A percentile compares a stretch with the other conserved stretches of the same genome.
Evolutionary conservation across 2,888 invertebrate species (phyloP).

Genomic region (Xestia rhomboidea): DNA sequence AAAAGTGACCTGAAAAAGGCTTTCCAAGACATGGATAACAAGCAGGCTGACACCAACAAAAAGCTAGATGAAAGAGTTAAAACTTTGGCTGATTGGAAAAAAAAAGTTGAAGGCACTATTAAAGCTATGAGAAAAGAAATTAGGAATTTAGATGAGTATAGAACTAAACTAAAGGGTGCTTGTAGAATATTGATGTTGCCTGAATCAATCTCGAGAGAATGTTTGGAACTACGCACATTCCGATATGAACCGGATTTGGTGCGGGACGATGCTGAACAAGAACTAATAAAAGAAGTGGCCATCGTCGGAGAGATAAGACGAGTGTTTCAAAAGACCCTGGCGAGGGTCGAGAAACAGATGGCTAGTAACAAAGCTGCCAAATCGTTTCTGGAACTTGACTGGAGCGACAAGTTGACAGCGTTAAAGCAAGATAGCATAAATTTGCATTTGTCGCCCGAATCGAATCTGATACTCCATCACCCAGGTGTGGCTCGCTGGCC

Average conservation of each 20-base stretch:
- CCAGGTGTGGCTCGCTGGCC: slow-evolving; percentile 95
- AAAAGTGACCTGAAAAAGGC: slow-evolving; percentile 87
- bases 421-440: slow-evolving; percentile 93
- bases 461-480: slow-evolving; percentile 93
- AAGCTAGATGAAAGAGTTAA: slow-evolving; percentile 77
- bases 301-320: slow-evolving; percentile 93
- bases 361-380: slow-evolving; percentile 94
- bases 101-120: slow-evolving; percentile 92
- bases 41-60: slow-evolving; percentile 86
- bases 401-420: slow-evolving; percentile 96
- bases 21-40: slow-evolving; percentile 89
- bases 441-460: slow-evolving; percentile 92
- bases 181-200: slow-evolving; percentile 92
- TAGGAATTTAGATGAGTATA: slow-evolving; percentile 91
- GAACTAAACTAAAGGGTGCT: slow-evolving; percentile 92
- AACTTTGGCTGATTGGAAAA: slow-evolving; percentile 92
- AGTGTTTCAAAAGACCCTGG: slow-evolving; percentile 91
- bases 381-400: slow-evolving; percentile 95
- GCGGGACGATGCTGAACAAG: slow-evolving; percentile 95
- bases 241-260: slow-evolving; percentile 94
- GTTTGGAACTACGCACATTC: slow-evolving; percentile 92
- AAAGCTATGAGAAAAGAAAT: slow-evolving; percentile 92
- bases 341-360: slow-evolving; percentile 93
- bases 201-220: slow-evolving; percentile 93
- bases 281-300: slow-evolving; percentile 94